Conservation (phyloP, 2,113 vertebrate genomes). For the Phycodurus eques region DNA sequence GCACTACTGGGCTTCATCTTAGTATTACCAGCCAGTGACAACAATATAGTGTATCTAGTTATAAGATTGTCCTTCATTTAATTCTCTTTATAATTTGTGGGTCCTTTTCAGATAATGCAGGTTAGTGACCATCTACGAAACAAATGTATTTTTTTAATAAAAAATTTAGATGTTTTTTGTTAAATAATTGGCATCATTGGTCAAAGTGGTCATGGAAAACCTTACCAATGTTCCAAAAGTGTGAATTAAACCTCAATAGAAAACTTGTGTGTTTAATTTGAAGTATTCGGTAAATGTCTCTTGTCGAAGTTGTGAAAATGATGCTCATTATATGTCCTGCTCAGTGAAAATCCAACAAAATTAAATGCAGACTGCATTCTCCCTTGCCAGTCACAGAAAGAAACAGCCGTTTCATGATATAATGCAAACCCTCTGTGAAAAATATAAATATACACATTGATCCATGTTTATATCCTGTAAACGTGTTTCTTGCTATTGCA, state of each 20-base stretch:
- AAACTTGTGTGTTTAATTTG: not conserved
- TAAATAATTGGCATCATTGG: too few species aligned
- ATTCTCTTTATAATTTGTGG: too few species aligned
- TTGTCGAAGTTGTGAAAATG: not conserved
- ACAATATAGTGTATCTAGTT: too few species aligned
- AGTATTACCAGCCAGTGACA: too few species aligned
- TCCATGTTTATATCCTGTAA: too few species aligned
- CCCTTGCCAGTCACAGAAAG: not conserved
- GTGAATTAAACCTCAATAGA: not conserved
- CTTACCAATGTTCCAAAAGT: not conserved
- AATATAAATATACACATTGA: not conserved
- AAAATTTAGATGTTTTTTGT: too few species aligned
- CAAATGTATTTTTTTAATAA: too few species aligned
- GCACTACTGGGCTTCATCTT: too few species aligned
- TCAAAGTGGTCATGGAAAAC: conserved; percentile 24
- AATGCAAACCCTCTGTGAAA: not conserved
- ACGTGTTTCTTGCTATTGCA: too few species aligned
- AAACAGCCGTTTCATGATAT: not conserved
- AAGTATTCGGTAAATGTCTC: not conserved
- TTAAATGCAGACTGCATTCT: not conserved
- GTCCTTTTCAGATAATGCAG: too few species aligned
- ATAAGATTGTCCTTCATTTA: too few species aligned
- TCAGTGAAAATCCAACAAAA: not conserved
- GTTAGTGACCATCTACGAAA: too few species aligned
- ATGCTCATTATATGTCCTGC: not conserved